These are phyloP conservation scores for Ischnus inquisitorius DNA, from an alignment of 2,888 invertebrate species.

Conservation along the genomic window DNA sequence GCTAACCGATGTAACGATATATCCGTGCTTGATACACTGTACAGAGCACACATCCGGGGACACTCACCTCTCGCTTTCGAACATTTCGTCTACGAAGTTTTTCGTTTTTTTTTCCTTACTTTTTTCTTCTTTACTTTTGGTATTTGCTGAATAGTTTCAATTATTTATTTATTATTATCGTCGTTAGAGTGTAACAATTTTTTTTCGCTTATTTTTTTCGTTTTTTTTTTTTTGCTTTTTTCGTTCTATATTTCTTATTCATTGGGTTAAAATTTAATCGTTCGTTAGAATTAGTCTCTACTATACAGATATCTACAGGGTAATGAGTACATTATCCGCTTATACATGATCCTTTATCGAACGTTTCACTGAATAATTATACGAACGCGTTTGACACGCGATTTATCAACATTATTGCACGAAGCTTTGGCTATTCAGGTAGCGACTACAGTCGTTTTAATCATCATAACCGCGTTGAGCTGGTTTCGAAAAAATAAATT, in stretches of 20 bases:
- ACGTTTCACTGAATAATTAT: slow-evolving; percentile 47
- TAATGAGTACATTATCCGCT: slow-evolving; percentile 81
- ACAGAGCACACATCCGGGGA: slow-evolving; percentile 74
- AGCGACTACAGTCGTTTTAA: neutral
- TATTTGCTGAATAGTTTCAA: slow-evolving; percentile 71
- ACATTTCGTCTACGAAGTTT: slow-evolving; percentile 69
- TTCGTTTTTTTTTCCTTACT: slow-evolving; percentile 66
- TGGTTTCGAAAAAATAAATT: neutral
- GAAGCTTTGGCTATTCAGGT: slow-evolving; percentile 58
- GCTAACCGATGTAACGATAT: slow-evolving; percentile 79
- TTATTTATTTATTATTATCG: slow-evolving; percentile 77
- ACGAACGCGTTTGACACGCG: slow-evolving; percentile 1
- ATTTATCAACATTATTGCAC: slow-evolving; percentile 58
- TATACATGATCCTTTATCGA: slow-evolving; percentile 65
- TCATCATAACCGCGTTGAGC: neutral
- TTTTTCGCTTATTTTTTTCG: slow-evolving; percentile 78
- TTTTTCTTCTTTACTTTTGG: slow-evolving; percentile 74
- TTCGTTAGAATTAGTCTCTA: slow-evolving; percentile 78
- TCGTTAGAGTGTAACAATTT: slow-evolving; percentile 82
- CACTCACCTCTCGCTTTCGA: slow-evolving; percentile 29
- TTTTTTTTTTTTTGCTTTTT: slow-evolving; percentile 70
- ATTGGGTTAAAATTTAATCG: slow-evolving; percentile 80
- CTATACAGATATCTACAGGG: slow-evolving; percentile 85
- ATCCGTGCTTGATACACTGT: slow-evolving; percentile 79
- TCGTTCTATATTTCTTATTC: slow-evolving; percentile 66